Percentiles rank a stretch among this genome's conserved stretches.
Evolutionary conservation across 2,797 vertebrate genomes (phyloP).

Genomic region (Sternarchorhynchus goeldii): DNA sequence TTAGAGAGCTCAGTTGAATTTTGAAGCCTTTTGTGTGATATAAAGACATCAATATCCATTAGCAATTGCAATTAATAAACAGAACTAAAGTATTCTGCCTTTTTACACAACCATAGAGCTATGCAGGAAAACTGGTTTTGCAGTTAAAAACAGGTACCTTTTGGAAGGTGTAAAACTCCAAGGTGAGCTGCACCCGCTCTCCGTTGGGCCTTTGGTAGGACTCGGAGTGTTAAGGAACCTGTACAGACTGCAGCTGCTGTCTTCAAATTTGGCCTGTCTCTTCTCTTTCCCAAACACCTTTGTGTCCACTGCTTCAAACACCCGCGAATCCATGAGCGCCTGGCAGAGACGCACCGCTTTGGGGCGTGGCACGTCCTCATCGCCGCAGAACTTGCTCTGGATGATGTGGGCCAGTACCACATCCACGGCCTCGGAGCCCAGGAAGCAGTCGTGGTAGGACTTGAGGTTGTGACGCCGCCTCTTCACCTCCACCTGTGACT

Average conservation of each 20-base stretch:
- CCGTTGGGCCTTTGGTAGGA: conserved; percentile 61
- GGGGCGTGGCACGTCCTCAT: conserved; percentile 85
- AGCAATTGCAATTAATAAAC: no score
- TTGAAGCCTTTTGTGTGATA: no score
- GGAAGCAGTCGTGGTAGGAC: conserved; percentile 89
- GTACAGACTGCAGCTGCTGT: conserved; percentile 93
- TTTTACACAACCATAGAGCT: no score
- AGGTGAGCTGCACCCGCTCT: conserved; percentile 72
- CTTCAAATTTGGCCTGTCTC: conserved; percentile 84
- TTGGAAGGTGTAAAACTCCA: conserved; percentile 62
- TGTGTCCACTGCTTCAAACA: conserved; percentile 89
- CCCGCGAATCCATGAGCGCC: conserved; percentile 92
- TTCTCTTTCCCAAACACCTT: conserved; percentile 92
- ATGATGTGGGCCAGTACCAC: conserved; percentile 89
- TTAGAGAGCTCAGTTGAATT: no score
- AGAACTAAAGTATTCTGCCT: no score
- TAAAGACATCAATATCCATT: no score
- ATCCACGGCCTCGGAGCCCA: conserved; percentile 94
- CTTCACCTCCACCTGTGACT: conserved; percentile 89
- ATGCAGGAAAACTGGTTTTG: no score
- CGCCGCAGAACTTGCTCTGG: conserved; percentile 89
- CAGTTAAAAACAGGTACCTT: conserved; percentile 63
- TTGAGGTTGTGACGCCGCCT: conserved; percentile 93
- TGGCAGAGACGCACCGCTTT: conserved; percentile 95
- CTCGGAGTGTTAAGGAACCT: conserved; percentile 77